Percentiles rank a stretch among this genome's conserved stretches.
Conservation (phyloP, 2,888 invertebrate species). For the Thecophora atra region DNA sequence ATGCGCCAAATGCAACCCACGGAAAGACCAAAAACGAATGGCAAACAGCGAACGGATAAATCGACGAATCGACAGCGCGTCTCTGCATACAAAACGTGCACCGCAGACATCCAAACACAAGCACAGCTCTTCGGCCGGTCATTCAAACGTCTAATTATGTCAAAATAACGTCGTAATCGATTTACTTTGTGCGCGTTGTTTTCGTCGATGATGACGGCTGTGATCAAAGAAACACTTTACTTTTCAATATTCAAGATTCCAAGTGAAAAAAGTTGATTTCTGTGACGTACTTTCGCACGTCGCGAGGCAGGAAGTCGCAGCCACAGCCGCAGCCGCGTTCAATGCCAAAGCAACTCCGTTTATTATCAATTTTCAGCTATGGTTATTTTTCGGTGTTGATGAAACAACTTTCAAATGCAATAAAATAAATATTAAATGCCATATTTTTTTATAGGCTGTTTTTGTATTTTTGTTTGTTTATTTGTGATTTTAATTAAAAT, state of each 20-base stretch:
- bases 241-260: too few species aligned
- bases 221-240: too few species aligned
- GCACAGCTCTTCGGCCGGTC: slow-evolving; percentile 6
- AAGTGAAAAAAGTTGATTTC: too few species aligned
- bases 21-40: not conserved
- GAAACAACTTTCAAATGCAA: not conserved
- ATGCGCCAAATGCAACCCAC: not conserved
- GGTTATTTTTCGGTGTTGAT: not conserved
- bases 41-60: slow-evolving; percentile 1
- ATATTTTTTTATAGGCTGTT: not conserved
- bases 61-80: not conserved
- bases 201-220: not conserved
- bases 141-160: slow-evolving; percentile 34
- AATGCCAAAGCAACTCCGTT: not conserved
- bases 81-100: not conserved
- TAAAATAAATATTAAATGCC: slow-evolving; percentile 14
- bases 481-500: not conserved
- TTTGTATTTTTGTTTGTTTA: not conserved
- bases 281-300: too few species aligned
- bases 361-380: not conserved
- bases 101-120: not conserved
- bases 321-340: too few species aligned
- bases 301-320: too few species aligned
- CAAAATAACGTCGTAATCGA: slow-evolving; percentile 33
- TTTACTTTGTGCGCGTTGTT: slow-evolving; percentile 9